These are phyloP conservation scores for Cephalopterus ornatus DNA, from an alignment of 2,113 vertebrate genomes.

Conservation along the genomic window DNA sequence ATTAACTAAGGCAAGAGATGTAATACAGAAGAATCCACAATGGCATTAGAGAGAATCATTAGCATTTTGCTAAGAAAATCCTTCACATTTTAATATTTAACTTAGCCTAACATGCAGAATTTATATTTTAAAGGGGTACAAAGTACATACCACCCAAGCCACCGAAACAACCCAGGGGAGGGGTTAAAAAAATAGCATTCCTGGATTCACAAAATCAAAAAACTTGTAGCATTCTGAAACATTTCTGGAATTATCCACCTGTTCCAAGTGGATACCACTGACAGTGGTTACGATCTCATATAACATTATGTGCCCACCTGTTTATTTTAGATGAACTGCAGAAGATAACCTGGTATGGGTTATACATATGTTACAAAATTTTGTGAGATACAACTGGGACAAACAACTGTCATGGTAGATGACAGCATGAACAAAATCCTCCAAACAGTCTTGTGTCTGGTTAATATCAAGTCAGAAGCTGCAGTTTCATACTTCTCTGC, in stretches of 20 bases:
- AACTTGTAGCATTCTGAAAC: background rate
- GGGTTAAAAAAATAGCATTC: background rate
- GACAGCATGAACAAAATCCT: background rate
- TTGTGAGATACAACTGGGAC: fast-evolving
- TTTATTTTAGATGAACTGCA: background rate
- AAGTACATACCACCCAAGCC: background rate
- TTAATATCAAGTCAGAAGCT: background rate
- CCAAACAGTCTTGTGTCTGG: background rate
- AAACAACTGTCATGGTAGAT: background rate
- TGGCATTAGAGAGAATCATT: background rate
- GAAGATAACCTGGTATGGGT: background rate
- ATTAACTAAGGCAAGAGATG: conserved; percentile 45
- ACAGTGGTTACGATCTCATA: background rate
- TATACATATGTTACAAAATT: background rate
- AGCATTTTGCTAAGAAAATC: conserved; percentile 14
- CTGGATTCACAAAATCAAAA: background rate
- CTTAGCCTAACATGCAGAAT: background rate
- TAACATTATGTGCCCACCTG: background rate
- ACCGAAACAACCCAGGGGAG: background rate
- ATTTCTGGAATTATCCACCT: background rate
- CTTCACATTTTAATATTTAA: background rate
- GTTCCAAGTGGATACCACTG: background rate
- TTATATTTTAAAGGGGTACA: background rate
- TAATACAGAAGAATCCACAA: background rate
- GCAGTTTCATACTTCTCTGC: background rate